Percentiles rank a stretch among this genome's conserved stretches.
These are phyloP conservation scores for Erythrolamprus reginae DNA, from an alignment of 2,113 vertebrate genomes.

Conservation along the genomic window DNA sequence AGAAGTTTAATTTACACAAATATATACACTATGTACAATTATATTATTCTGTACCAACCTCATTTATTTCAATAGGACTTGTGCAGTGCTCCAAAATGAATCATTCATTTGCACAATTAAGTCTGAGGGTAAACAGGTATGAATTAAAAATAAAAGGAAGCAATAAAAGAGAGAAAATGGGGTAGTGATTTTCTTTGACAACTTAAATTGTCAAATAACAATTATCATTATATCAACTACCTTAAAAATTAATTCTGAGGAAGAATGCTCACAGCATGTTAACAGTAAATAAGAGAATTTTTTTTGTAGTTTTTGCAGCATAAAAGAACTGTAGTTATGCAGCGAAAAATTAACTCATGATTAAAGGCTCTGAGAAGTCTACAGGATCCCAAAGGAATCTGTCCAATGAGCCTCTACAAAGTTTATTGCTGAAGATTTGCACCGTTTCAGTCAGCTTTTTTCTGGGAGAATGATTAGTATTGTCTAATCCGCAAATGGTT, in stretches of 20 bases:
- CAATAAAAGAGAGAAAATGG: background rate
- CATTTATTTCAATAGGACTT: background rate
- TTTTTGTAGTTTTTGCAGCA: background rate
- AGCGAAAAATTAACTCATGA: background rate
- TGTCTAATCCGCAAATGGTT: background rate
- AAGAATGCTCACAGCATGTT: background rate
- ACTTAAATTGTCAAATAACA: background rate
- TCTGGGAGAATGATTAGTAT: background rate
- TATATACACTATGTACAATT: background rate
- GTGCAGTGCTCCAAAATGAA: background rate
- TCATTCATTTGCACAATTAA: background rate
- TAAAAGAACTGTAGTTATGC: background rate
- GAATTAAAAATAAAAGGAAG: background rate
- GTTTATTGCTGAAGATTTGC: background rate
- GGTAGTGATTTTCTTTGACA: background rate
- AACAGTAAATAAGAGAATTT: background rate
- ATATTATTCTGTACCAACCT: background rate
- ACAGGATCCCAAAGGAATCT: background rate
- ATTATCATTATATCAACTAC: background rate
- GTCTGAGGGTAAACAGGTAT: background rate
- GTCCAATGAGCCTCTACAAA: background rate
- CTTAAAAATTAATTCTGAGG: background rate
- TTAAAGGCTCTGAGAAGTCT: background rate
- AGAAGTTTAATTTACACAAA: background rate
- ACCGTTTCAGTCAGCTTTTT: background rate